Conservation (phyloP, 2,888 invertebrate species). For the Yponomeuta plumbellus region DNA sequence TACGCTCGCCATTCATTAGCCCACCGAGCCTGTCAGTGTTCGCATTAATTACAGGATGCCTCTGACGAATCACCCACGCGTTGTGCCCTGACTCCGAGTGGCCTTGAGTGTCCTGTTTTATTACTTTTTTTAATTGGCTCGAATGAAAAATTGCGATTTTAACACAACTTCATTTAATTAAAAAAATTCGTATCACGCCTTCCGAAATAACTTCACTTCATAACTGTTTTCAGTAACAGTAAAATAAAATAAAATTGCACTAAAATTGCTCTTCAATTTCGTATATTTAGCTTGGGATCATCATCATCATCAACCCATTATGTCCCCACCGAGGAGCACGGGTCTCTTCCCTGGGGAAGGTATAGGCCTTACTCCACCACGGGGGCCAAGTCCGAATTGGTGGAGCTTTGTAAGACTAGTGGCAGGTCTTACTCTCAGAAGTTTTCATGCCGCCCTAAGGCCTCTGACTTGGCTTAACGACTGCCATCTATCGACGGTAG, state of each 20-base stretch:
- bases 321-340: too few species aligned
- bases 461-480: too few species aligned
- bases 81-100: background rate
- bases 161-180: background rate
- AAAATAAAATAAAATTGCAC: background rate
- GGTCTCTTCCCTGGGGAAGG: too few species aligned
- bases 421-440: too few species aligned
- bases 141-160: background rate
- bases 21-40: constrained; percentile 48
- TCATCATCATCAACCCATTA: too few species aligned
- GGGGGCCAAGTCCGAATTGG: too few species aligned
- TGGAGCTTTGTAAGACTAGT: too few species aligned
- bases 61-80: constrained; percentile 52
- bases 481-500: too few species aligned
- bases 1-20: constrained; percentile 68
- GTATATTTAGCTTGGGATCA: background rate
- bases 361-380: too few species aligned
- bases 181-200: background rate
- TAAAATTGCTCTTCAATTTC: background rate
- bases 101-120: background rate
- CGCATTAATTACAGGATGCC: constrained; percentile 66
- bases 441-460: too few species aligned
- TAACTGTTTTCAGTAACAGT: background rate
- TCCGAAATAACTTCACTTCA: background rate
- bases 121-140: background rate